A percentile compares a stretch with the other conserved stretches of the same genome.
These are phyloP conservation scores for Ridgeia piscesae DNA, from an alignment of 1,140 invertebrate species.

Conservation along the genomic window DNA sequence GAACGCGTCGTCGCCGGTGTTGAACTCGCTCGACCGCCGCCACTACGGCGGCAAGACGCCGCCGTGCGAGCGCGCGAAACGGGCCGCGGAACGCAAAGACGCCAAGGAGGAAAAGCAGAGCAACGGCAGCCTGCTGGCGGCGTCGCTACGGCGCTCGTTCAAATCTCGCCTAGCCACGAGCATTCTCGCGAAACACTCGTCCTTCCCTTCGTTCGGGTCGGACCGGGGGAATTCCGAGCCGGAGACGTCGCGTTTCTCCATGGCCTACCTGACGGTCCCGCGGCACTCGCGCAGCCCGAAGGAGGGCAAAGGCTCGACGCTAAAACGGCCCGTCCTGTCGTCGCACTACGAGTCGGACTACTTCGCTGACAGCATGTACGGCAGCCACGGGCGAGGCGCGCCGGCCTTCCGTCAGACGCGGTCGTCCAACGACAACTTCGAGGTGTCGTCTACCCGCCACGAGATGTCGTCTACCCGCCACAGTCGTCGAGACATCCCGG, in stretches of 20 bases:
- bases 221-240: not conserved
- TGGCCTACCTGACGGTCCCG: not conserved
- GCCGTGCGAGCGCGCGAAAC: not conserved
- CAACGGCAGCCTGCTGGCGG: not conserved
- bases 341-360: conserved; percentile 16
- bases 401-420: not conserved
- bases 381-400: not conserved
- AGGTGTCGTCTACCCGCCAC: not conserved
- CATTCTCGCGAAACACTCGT: not conserved
- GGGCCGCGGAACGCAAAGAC: not conserved
- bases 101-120: not conserved
- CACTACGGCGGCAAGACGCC: not conserved
- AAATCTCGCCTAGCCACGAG: not conserved
- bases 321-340: not conserved
- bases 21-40: not conserved
- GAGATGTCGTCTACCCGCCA: not conserved
- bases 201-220: not conserved
- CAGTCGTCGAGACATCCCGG: not conserved
- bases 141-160: not conserved
- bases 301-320: not conserved
- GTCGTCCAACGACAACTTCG: not conserved
- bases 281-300: not conserved
- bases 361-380: not conserved
- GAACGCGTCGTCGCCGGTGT: not conserved
- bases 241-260: not conserved